Evolutionary conservation across 1,140 invertebrate genomes (phyloP).

Genomic region (Brachionus manjavacas): DNA sequence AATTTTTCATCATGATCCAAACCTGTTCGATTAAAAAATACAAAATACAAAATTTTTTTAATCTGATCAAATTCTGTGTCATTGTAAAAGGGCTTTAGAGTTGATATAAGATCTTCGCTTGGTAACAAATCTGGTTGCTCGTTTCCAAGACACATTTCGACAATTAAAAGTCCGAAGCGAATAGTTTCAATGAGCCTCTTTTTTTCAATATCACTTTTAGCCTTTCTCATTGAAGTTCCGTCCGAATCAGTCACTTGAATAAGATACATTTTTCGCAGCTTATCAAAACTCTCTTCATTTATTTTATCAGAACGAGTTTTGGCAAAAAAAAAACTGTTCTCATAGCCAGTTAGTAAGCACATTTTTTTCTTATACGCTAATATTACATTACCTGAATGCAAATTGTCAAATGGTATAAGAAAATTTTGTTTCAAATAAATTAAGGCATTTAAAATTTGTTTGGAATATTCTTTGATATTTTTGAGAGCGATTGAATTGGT

Average conservation of each 20-base stretch:
- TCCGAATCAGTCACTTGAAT: neutral
- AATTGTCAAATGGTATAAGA: conserved; percentile 1
- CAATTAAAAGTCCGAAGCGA: neutral
- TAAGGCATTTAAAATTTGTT: conserved; percentile 24
- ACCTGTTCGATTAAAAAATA: conserved; percentile 12
- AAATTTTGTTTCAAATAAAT: conserved; percentile 33
- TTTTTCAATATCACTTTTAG: neutral
- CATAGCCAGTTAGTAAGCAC: conserved; percentile 12
- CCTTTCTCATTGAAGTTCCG: neutral
- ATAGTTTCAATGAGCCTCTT: neutral
- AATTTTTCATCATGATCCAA: neutral
- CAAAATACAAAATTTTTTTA: neutral
- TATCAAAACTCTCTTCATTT: neutral
- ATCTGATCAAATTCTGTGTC: neutral
- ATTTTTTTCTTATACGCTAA: conserved; percentile 24
- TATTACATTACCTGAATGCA: conserved; percentile 39
- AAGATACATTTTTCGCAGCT: conserved; percentile 2
- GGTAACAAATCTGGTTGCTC: neutral
- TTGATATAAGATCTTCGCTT: neutral
- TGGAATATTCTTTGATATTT: conserved; percentile 14
- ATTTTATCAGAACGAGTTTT: neutral
- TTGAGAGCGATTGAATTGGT: neutral
- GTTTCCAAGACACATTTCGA: conserved; percentile 7
- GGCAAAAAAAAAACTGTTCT: neutral
- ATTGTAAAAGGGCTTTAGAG: neutral